phyloP scores from a whole-genome alignment of 2,888 invertebrate species.

The Flexamia atlantica region DNA sequence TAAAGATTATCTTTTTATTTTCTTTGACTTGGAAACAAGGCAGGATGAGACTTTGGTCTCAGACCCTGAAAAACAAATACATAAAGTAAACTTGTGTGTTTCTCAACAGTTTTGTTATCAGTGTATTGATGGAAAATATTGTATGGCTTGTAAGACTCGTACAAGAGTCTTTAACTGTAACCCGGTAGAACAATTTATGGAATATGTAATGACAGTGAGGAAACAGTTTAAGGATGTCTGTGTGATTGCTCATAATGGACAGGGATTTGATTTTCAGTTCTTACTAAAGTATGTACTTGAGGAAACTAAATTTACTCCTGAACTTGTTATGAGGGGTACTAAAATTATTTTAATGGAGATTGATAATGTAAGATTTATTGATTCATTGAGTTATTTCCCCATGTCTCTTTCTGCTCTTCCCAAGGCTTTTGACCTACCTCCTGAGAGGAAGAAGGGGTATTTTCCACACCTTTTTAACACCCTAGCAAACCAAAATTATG shows the following conservation, averaged over 20 bases:
- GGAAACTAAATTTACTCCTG: slow-evolving; percentile 37
- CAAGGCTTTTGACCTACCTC: too few relatives aligned
- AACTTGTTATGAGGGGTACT: too few relatives aligned
- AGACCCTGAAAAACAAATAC: neutral
- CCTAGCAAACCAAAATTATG: too few relatives aligned
- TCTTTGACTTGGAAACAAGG: slow-evolving; percentile 68
- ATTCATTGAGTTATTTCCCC: too few relatives aligned
- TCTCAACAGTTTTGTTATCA: slow-evolving; percentile 20
- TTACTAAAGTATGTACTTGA: slow-evolving; percentile 28
- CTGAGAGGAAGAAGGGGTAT: too few relatives aligned
- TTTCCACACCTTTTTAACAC: too few relatives aligned
- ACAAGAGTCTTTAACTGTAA: neutral
- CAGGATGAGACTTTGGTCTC: slow-evolving; percentile 63
- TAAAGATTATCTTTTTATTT: slow-evolving; percentile 65
- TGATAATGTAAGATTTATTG: too few relatives aligned
- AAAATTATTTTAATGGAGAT: too few relatives aligned
- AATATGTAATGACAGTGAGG: slow-evolving; percentile 12
- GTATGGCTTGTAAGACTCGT: neutral
- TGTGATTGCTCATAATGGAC: slow-evolving; percentile 40
- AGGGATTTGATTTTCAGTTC: slow-evolving; percentile 48
- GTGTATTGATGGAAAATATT: neutral
- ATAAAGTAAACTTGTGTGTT: slow-evolving; percentile 35
- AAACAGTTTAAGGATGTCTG: slow-evolving; percentile 30
- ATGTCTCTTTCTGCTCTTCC: too few relatives aligned
- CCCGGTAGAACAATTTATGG: slow-evolving; percentile 29